Evolutionary conservation across 2,113 vertebrate species (phyloP).

Genomic region (Barbus barbus): DNA sequence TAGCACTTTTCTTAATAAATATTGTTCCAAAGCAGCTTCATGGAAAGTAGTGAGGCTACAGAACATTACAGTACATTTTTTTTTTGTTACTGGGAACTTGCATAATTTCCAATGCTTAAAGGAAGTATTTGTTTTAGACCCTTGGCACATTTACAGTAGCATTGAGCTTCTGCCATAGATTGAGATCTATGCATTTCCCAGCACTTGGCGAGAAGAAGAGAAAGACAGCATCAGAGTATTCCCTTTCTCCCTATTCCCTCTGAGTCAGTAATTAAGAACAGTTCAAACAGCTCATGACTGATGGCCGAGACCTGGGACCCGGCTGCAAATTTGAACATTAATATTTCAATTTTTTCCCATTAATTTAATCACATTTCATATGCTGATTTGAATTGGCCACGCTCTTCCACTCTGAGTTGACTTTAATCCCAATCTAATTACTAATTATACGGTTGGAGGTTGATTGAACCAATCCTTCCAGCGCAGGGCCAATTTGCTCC

Average conservation of each 20-base stretch:
- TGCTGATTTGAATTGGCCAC: slow-evolving; percentile 82
- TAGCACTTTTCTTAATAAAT: neutral
- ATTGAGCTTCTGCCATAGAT: slow-evolving; percentile 28
- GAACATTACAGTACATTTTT: no score
- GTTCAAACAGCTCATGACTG: slow-evolving; percentile 74
- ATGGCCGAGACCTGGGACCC: slow-evolving; percentile 67
- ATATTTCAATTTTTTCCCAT: slow-evolving; percentile 80
- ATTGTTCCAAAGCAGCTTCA: neutral
- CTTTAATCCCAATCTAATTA: slow-evolving; percentile 85
- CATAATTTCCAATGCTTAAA: neutral
- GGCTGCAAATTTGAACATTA: slow-evolving; percentile 74
- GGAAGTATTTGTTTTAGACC: slow-evolving; percentile 14
- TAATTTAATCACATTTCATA: slow-evolving; percentile 85
- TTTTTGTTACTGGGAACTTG: neutral
- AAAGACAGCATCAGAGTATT: neutral
- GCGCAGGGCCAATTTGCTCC: slow-evolving; percentile 78
- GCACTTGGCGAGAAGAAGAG: neutral
- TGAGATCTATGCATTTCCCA: neutral
- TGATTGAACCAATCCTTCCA: slow-evolving; percentile 80
- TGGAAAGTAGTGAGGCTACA: neutral
- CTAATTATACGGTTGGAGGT: slow-evolving; percentile 82
- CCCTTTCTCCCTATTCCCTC: slow-evolving; percentile 56
- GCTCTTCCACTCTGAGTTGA: slow-evolving; percentile 77
- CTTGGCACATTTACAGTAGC: slow-evolving; percentile 1
- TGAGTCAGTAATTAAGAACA: slow-evolving; percentile 73